These are phyloP conservation scores for Nothobranchius furzeri DNA, from an alignment of 2,113 vertebrate species.

Conservation along the genomic window DNA sequence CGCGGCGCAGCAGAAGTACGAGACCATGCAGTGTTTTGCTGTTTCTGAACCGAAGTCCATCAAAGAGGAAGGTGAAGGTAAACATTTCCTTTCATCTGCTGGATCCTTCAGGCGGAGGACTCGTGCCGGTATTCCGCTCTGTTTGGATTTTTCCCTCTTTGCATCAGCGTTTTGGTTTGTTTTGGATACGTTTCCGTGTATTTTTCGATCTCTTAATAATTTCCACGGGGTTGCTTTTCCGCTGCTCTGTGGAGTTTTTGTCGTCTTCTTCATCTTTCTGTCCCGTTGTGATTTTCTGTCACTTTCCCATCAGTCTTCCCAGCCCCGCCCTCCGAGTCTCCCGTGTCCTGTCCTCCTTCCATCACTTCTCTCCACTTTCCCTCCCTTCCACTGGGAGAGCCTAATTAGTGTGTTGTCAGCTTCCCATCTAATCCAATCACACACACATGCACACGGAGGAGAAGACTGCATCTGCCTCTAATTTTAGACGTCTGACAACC, in stretches of 20 bases:
- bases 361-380: slow-evolving; percentile 38
- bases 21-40: slow-evolving; percentile 99
- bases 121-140: background rate
- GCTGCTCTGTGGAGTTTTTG: background rate
- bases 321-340: slow-evolving; percentile 41
- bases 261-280: slow-evolving; percentile 4
- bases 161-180: no score
- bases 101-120: no score
- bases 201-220: background rate
- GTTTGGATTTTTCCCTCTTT: background rate
- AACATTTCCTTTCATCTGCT: background rate
- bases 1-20: slow-evolving; percentile 89
- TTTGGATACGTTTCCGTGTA: background rate
- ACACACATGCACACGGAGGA: slow-evolving; percentile 42
- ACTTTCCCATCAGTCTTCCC: slow-evolving; percentile 40
- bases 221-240: background rate
- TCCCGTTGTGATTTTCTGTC: slow-evolving; percentile 36
- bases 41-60: slow-evolving; percentile 98
- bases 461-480: slow-evolving; percentile 63
- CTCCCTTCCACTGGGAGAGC: slow-evolving; percentile 50
- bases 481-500: slow-evolving; percentile 63
- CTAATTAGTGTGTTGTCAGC: slow-evolving; percentile 69
- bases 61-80: slow-evolving; percentile 98
- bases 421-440: slow-evolving; percentile 54
- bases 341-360: slow-evolving; percentile 65